These are phyloP conservation scores for Falcunculus frontatus DNA, from an alignment of 2,113 vertebrate species.

Conservation along the genomic window DNA sequence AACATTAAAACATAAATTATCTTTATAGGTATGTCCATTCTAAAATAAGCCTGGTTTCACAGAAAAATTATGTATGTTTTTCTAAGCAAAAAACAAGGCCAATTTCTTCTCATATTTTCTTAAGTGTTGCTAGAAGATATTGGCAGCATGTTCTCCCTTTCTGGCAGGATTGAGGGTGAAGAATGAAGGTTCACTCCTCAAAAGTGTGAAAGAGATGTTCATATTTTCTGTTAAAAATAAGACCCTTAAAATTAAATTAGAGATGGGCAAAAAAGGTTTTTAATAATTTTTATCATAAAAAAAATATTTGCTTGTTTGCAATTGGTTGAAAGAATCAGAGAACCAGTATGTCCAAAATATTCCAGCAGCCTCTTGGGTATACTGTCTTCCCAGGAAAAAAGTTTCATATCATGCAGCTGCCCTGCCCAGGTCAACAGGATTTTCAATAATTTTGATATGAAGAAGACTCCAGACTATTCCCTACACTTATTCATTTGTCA, in stretches of 20 bases:
- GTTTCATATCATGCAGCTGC: neutral
- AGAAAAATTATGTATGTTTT: neutral
- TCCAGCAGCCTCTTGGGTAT: neutral
- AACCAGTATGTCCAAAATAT: neutral
- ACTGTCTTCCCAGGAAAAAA: neutral
- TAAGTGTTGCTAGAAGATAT: slow-evolving; percentile 45
- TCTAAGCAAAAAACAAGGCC: slow-evolving; percentile 8
- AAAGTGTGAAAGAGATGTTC: slow-evolving; percentile 53
- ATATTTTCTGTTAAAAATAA: slow-evolving; percentile 33
- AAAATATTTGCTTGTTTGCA: neutral
- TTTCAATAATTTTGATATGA: neutral
- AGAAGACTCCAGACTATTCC: neutral
- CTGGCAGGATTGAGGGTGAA: slow-evolving; percentile 50
- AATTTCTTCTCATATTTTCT: slow-evolving; percentile 44
- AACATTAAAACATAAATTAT: neutral
- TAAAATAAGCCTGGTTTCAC: neutral
- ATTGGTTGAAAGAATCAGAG: neutral
- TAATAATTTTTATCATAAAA: neutral
- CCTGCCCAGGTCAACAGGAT: neutral
- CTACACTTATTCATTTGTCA: neutral
- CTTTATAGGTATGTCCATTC: neutral
- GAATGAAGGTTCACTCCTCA: slow-evolving; percentile 51
- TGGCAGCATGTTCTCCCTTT: slow-evolving; percentile 47
- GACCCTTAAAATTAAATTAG: slow-evolving; percentile 38
- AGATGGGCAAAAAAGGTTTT: neutral